Conservation (phyloP, 2,888 invertebrate species). For the Pelosia muscerda region DNA sequence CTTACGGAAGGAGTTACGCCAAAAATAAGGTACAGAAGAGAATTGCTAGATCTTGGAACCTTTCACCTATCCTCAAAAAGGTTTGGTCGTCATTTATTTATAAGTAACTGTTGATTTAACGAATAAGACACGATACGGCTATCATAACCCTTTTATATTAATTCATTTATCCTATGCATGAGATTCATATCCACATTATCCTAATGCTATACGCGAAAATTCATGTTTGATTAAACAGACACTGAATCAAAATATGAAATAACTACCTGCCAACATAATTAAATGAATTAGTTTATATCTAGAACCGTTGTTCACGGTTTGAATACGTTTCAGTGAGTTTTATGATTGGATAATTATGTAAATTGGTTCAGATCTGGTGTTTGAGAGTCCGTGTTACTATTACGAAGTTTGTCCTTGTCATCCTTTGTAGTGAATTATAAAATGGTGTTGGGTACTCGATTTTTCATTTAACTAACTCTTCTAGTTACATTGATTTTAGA, state of each 20-base stretch:
- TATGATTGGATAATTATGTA: constrained; percentile 6
- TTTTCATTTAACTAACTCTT: not conserved
- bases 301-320: not conserved
- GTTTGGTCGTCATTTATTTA: not conserved
- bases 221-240: constrained; percentile 5
- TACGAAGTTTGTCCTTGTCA: not conserved
- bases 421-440: not conserved
- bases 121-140: not conserved
- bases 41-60: no score
- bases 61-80: no score
- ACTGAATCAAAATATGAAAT: constrained; percentile 5
- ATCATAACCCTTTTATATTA: not conserved
- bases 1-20: no score
- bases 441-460: not conserved
- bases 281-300: constrained; percentile 3
- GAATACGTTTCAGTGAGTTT: not conserved
- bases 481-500: not conserved
- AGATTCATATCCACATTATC: constrained; percentile 1
- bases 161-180: not conserved
- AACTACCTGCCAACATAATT: not conserved
- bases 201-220: not conserved
- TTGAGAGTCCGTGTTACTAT: not conserved
- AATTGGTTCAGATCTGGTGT: constrained; percentile 5
- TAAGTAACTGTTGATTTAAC: no score
- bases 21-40: no score